Evolutionary conservation across 2,797 vertebrate genomes (phyloP), one percentile per base, ranked within the genome.

Genomic region (Benthosema pterotum): DNA sequence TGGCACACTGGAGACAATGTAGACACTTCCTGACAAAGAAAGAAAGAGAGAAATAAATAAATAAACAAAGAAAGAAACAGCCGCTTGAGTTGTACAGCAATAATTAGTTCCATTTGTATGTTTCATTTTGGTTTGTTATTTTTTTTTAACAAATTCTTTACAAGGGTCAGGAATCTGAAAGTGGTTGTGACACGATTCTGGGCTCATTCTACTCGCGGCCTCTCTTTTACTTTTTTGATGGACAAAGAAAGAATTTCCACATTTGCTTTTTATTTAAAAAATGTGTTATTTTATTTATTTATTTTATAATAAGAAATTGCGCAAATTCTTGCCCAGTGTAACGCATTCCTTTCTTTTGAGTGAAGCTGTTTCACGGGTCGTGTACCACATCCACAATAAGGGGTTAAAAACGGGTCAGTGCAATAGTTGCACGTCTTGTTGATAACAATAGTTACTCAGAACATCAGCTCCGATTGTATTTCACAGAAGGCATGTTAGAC

Each of bases 391-490:
- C 60, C 75, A 67, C 55, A 46, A 69, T 4, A 51, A 63, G 57
- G 78, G 91, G 91, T 93, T 67, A 89, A 60, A 32, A 65, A 2
- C 69, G 83, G 90, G 90, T 90, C 87, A 82, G 63, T 67, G 9
- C 71, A 84, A 88, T 87, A 75, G 71, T 73, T 79, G 74, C 80
- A 82, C 67, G 72, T 60, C 65, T 62, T 52, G 42, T 66, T 72
- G 87, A 88, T 86, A 89, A 80, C 83, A 69, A 15, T 16, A 61
- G 81, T 77, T 77, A 69, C 69, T 78, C 64, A 57, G 64, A 58
- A 63, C 75, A 76, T 77, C 81, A 72, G 50, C 50, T 32, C 54
- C 62, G 15, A 78, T 77, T 62, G n/a, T 45, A 45, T 56, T 81
- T 61, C 71, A 22, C 46, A 15, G 28, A 15, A 66, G 66, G 63